These are phyloP conservation scores for Amphiduros pacificus DNA, from an alignment of 2,888 invertebrate species.

Conservation along the genomic window DNA sequence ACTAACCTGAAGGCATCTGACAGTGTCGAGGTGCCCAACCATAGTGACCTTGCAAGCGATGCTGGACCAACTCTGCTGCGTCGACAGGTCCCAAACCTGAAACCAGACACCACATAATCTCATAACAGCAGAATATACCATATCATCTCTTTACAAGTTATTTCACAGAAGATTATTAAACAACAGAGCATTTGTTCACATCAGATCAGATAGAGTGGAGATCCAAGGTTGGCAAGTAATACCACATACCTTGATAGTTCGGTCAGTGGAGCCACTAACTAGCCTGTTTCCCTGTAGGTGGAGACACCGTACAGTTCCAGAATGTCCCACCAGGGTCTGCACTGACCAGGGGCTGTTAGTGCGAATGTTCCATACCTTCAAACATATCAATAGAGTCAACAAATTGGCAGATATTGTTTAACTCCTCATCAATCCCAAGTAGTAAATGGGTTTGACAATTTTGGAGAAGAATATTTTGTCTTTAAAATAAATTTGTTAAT, in stretches of 20 bases:
- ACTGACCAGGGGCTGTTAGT: constrained; percentile 63
- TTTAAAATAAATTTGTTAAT: no score
- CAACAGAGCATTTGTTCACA: no score
- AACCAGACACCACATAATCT: neutral
- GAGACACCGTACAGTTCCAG: constrained; percentile 63
- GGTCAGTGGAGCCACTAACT: constrained; percentile 86
- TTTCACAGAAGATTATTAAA: neutral
- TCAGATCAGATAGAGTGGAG: no score
- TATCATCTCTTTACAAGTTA: neutral
- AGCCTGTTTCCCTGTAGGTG: constrained; percentile 67
- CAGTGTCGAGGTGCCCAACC: constrained; percentile 63
- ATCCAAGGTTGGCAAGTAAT: no score
- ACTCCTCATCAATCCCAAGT: no score
- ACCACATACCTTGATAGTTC: constrained; percentile 74
- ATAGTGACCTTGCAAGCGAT: constrained; percentile 65
- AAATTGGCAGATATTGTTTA: no score
- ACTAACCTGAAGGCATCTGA: constrained; percentile 62
- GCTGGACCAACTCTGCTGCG: constrained; percentile 66
- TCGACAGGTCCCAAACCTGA: constrained; percentile 91
- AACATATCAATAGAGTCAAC: constrained; percentile 8
- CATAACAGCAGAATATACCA: neutral
- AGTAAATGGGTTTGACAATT: no score
- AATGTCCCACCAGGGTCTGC: constrained; percentile 63
- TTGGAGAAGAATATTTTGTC: no score
- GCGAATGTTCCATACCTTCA: constrained; percentile 63